Evolutionary conservation across 2,113 vertebrate genomes (phyloP).

Genomic region (Poeciliopsis retropinna): DNA sequence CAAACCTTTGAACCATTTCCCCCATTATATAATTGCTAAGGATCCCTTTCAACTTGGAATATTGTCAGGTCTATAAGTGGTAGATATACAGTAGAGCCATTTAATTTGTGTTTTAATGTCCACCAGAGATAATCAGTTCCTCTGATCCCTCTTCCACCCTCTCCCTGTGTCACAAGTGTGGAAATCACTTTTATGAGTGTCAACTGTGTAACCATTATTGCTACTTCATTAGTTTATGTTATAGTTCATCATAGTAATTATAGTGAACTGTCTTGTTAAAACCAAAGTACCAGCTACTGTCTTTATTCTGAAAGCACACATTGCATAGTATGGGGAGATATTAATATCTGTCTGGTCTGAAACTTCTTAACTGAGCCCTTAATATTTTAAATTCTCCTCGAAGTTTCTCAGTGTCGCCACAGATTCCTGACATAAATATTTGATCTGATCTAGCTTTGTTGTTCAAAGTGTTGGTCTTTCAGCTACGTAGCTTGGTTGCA

Average conservation of each 20-base stretch:
- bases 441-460: slow-evolving; percentile 18
- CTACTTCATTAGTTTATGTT: neutral
- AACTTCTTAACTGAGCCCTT: neutral
- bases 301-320: neutral
- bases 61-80: neutral
- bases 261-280: neutral
- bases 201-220: neutral
- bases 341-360: neutral
- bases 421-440: neutral
- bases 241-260: neutral
- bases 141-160: neutral
- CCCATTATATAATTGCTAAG: neutral
- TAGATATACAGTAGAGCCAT: neutral
- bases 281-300: neutral
- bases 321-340: neutral
- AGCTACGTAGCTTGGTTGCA: slow-evolving; percentile 41
- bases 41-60: neutral
- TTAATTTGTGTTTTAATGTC: neutral
- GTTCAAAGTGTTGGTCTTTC: slow-evolving; percentile 22
- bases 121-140: neutral
- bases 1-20: neutral
- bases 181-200: neutral
- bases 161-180: neutral
- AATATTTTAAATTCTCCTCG: neutral
- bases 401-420: slow-evolving; percentile 1